phyloP scores from a whole-genome alignment of 2,113 vertebrate genomes.

The Turnix velox region DNA sequence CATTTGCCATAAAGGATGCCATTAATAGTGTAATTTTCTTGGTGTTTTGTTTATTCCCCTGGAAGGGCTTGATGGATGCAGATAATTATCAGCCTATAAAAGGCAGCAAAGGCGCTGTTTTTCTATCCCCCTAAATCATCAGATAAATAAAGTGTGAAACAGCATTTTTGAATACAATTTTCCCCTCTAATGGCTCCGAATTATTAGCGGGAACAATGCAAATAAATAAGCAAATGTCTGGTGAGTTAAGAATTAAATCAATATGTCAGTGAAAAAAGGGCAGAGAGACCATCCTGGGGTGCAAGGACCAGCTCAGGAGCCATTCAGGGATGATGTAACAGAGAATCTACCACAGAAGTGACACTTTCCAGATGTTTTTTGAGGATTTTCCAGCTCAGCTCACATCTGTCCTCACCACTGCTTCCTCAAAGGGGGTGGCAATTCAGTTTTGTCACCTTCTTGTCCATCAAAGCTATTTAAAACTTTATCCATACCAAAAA shows the following conservation, averaged over 20 bases:
- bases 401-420: neutral
- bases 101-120: slow-evolving; percentile 79
- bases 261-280: slow-evolving; percentile 45
- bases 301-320: neutral
- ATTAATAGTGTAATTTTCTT: slow-evolving; percentile 76
- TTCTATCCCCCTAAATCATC: slow-evolving; percentile 82
- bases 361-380: neutral
- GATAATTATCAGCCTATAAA: slow-evolving; percentile 83
- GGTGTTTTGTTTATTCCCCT: slow-evolving; percentile 78
- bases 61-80: slow-evolving; percentile 78
- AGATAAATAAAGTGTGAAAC: slow-evolving; percentile 85
- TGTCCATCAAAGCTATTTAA: neutral
- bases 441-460: neutral
- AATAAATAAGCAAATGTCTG: slow-evolving; percentile 77
- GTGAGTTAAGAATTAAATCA: slow-evolving; percentile 70
- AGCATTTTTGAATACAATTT: slow-evolving; percentile 82
- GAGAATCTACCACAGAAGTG: neutral
- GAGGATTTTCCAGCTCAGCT: neutral
- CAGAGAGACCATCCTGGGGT: neutral
- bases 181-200: slow-evolving; percentile 81
- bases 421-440: neutral
- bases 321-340: neutral
- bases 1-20: slow-evolving; percentile 43
- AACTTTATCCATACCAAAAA: neutral
- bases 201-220: slow-evolving; percentile 80